A percentile compares a stretch with the other conserved stretches of the same genome.
These are phyloP conservation scores for Chaetodon trifascialis DNA, from an alignment of 2,113 vertebrate genomes.

Conservation along the genomic window DNA sequence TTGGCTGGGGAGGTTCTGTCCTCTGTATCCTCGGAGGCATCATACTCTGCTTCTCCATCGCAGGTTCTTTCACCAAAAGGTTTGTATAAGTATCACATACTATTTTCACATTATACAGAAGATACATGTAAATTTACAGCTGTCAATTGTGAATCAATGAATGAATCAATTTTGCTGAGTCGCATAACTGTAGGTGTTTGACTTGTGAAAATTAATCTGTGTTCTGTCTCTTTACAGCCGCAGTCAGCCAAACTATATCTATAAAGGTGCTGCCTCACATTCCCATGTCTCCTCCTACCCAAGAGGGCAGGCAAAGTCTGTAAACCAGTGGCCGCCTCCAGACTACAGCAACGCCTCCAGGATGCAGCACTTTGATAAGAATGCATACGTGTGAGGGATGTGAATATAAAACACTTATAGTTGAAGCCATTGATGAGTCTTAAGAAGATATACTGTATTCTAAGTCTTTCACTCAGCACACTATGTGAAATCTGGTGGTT, in stretches of 20 bases:
- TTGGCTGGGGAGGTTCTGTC: slow-evolving; percentile 86
- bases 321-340: slow-evolving; percentile 73
- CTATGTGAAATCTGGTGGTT: not conserved
- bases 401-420: slow-evolving; percentile 45
- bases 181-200: not conserved
- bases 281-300: slow-evolving; percentile 86
- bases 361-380: slow-evolving; percentile 84
- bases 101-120: not conserved
- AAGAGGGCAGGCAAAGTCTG: slow-evolving; percentile 81
- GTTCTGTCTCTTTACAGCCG: slow-evolving; percentile 51
- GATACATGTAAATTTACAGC: not conserved
- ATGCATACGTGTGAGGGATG: slow-evolving; percentile 81
- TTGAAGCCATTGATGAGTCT: not conserved
- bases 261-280: slow-evolving; percentile 86
- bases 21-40: slow-evolving; percentile 84
- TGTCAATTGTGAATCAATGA: not conserved
- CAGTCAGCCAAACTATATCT: slow-evolving; percentile 79
- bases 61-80: slow-evolving; percentile 75
- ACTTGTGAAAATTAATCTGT: slow-evolving; percentile 19
- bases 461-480: not conserved
- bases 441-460: not conserved
- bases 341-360: slow-evolving; percentile 77
- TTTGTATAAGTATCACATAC: slow-evolving; percentile 39
- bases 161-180: not conserved
- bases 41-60: slow-evolving; percentile 82